These are phyloP conservation scores for Otus sunia DNA, from an alignment of 2,113 vertebrate species.

Conservation along the genomic window DNA sequence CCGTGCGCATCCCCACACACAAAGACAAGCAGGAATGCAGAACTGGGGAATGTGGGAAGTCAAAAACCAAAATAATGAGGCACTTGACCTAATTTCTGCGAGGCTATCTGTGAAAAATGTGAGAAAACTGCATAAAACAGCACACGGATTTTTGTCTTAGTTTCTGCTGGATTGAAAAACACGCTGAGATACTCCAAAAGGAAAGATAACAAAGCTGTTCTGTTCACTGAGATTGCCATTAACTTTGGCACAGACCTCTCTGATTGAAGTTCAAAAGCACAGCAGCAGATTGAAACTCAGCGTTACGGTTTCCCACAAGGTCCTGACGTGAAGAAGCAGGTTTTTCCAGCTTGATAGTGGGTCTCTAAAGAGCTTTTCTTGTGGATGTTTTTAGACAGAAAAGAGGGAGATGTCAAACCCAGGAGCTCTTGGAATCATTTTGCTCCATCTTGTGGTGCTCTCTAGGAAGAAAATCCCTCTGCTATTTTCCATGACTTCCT, in stretches of 20 bases:
- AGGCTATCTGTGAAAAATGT: neutral
- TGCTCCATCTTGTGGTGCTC: conserved; percentile 34
- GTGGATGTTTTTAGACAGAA: neutral
- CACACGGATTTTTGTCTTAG: neutral
- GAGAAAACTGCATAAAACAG: neutral
- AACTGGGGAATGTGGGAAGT: neutral
- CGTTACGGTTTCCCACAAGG: rapidly evolving
- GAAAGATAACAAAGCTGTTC: neutral
- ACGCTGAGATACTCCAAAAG: neutral
- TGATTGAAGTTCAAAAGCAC: neutral
- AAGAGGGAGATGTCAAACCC: neutral
- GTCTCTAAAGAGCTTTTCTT: neutral
- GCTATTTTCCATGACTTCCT: neutral
- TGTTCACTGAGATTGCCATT: neutral
- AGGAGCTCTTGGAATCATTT: neutral
- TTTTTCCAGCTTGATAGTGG: neutral
- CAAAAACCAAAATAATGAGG: neutral
- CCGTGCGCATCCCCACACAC: rapidly evolving
- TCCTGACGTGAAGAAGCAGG: neutral
- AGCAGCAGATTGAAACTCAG: neutral
- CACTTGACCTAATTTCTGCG: neutral
- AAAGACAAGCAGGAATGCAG: rapidly evolving
- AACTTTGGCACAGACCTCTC: neutral
- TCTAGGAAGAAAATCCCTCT: neutral
- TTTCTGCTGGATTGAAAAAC: neutral